These are phyloP conservation scores for Drosophila parthenogenetica DNA, from an alignment of 2,888 invertebrate species.

Conservation along the genomic window DNA sequence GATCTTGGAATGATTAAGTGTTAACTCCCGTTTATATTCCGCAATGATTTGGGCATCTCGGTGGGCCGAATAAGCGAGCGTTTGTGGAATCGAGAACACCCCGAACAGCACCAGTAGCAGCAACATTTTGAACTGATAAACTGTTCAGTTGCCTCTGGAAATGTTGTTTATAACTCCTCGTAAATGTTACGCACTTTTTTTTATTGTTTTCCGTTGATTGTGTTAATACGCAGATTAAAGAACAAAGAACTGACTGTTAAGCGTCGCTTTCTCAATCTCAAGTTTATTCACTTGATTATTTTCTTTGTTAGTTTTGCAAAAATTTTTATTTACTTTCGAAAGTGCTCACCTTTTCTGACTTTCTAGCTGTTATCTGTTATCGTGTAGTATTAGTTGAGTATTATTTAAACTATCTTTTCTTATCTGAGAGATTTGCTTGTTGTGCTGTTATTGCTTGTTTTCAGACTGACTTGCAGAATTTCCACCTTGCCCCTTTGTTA, in stretches of 20 bases:
- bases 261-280: too few species aligned
- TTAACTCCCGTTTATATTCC: conserved; percentile 57
- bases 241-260: too few species aligned
- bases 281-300: too few species aligned
- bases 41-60: conserved; percentile 74
- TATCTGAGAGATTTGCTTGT: neutral
- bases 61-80: conserved; percentile 70
- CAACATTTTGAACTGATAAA: conserved; percentile 6
- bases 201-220: neutral
- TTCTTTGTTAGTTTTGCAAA: neutral
- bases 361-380: conserved; percentile 16
- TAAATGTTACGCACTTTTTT: too few species aligned
- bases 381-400: conserved; percentile 3
- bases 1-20: conserved; percentile 82
- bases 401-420: conserved; percentile 12
- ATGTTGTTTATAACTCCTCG: too few species aligned
- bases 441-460: conserved; percentile 23
- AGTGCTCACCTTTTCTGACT: neutral
- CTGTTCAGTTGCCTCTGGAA: too few species aligned
- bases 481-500: conserved; percentile 35
- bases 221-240: neutral
- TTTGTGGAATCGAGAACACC: conserved; percentile 18
- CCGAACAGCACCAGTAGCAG: conserved; percentile 35
- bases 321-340: too few species aligned
- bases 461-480: conserved; percentile 31